These are phyloP conservation scores for Serrognathus titanus DNA, from an alignment of 2,888 invertebrate genomes.

Conservation along the genomic window DNA sequence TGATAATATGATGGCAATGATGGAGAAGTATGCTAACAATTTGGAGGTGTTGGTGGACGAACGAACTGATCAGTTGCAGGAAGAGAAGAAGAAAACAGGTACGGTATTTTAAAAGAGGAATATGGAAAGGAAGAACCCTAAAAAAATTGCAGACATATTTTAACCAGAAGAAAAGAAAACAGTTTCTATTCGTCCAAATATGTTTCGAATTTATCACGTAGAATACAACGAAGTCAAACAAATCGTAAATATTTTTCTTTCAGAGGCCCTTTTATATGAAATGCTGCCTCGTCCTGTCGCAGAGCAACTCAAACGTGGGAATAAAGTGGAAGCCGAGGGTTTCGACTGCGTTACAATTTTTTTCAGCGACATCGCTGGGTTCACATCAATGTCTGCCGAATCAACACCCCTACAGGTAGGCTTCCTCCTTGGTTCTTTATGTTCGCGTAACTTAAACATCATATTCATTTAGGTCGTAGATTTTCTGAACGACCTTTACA, in stretches of 20 bases:
- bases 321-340: constrained; percentile 84
- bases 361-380: constrained; percentile 93
- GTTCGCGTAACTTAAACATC: not conserved
- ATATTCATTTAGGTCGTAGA: constrained; percentile 74
- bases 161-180: no score
- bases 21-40: constrained; percentile 96
- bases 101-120: constrained; percentile 8
- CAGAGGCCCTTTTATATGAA: constrained; percentile 81
- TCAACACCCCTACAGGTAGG: constrained; percentile 80
- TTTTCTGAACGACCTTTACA: constrained; percentile 90
- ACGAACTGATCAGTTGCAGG: constrained; percentile 86
- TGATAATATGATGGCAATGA: constrained; percentile 97
- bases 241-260: not conserved
- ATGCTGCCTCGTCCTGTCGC: constrained; percentile 90
- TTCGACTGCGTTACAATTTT: constrained; percentile 92
- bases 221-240: not conserved
- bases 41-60: constrained; percentile 91
- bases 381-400: constrained; percentile 88
- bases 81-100: constrained; percentile 96
- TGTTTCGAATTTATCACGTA: not conserved
- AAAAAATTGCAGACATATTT: no score
- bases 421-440: not conserved
- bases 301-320: constrained; percentile 85
- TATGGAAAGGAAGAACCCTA: no score
- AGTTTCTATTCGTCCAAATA: no score